Evolutionary conservation across 2,797 vertebrate genomes (phyloP), one percentile per base, ranked within the genome.

Genomic region (Nothura maculosa): DNA sequence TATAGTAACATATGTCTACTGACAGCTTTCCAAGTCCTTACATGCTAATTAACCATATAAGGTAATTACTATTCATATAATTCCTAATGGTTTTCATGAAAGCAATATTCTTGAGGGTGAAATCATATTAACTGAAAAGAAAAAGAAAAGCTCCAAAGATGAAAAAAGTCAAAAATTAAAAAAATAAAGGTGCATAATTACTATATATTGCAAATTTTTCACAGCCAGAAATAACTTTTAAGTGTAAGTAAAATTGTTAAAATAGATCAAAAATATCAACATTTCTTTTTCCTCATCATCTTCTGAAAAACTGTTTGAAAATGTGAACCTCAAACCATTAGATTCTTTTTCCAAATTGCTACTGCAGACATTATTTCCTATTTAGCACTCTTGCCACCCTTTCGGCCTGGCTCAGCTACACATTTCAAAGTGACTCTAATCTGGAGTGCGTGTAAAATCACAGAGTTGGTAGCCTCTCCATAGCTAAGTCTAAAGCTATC

Each of bases 61-160:
- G 3, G 6, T 70, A 58, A 62, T 57, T 36, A 34, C 21, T 22
- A 25, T 42, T 43, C 4, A 43, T 22, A 40, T 27, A 80, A 72
- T 64, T 75, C 10, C 48, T 42, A 48, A 32, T n/a, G 4, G 2
- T 57, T 87, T 60, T 43, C 22, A 74, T 20, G 54, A 92, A 14
- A 6, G 5, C 30, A 73, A 55, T 27, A 48, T 63, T 67, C 15
- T 81, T 66, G 3, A 52, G 5, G 18, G 72, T 40, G 17, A 8
- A 64, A 55, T 45, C 2, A 17, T 12, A 50, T 18, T 6, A 57
- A 5, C n/a, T 82, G 27, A 87, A 88, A 88, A 5, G 1, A 72
- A 72, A 36, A 38, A 2, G 45, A 4, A 45, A 68, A 75, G 5
- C 4, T 28, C 16, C 5, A 2, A 4, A 2, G 0, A 17, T 18